Conservation (phyloP, 2,113 vertebrate species). For the Copsychus sechellarum region DNA sequence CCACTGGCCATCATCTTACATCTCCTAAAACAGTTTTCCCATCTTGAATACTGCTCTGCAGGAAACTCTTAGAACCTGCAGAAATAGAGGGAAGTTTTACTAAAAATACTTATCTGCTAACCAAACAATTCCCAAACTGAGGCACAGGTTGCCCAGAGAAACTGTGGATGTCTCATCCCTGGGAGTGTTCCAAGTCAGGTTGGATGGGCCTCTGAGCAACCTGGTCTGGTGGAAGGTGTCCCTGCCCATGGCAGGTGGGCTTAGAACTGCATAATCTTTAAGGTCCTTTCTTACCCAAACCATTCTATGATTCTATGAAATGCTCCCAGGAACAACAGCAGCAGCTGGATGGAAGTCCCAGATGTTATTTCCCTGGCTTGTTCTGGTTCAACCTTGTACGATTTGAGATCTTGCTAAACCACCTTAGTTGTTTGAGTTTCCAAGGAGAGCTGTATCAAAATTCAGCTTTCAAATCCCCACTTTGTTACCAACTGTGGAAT, state of each 20-base stretch:
- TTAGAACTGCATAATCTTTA: not conserved
- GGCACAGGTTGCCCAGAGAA: not conserved
- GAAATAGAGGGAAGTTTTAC: not conserved
- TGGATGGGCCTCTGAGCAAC: not conserved
- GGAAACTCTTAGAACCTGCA: not conserved
- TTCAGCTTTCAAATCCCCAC: not conserved
- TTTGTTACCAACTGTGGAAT: not conserved
- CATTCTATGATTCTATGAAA: not conserved
- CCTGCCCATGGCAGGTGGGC: fast-evolving
- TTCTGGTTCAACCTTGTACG: not conserved
- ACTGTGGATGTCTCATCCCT: no score
- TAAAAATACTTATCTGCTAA: not conserved
- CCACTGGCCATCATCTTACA: not conserved
- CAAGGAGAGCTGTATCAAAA: not conserved
- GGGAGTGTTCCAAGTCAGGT: not conserved
- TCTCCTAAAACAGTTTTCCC: not conserved
- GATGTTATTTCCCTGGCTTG: not conserved
- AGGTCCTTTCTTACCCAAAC: not conserved
- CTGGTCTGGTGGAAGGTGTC: not conserved
- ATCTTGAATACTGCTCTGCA: not conserved
- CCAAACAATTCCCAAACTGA: not conserved
- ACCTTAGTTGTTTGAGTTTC: not conserved
- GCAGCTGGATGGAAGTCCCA: not conserved
- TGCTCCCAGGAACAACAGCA: not conserved
- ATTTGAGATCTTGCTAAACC: not conserved